phyloP scores from a whole-genome alignment of 2,113 vertebrate genomes.

The Lasiurus borealis region DNA sequence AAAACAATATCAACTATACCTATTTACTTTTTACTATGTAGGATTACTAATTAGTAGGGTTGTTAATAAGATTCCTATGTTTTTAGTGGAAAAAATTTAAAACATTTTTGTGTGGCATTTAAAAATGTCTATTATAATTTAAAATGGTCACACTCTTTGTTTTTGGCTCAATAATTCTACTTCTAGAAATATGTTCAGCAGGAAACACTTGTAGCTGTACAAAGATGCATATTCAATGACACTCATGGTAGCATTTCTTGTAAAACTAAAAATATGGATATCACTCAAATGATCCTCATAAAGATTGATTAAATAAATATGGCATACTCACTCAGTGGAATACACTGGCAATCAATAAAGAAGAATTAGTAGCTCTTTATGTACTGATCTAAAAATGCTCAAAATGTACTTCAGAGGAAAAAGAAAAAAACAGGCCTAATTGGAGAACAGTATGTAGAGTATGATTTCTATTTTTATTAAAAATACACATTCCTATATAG shows the following conservation, averaged over 20 bases:
- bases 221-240: not conserved
- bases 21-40: not conserved
- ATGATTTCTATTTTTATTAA: conserved; percentile 1
- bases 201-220: not conserved
- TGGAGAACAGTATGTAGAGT: not conserved
- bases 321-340: not conserved
- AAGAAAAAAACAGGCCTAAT: not conserved
- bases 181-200: not conserved
- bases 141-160: not conserved
- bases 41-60: not conserved
- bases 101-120: not conserved
- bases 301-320: not conserved
- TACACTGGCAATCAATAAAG: not conserved
- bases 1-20: not conserved
- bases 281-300: not conserved
- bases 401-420: conserved; percentile 17
- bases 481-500: not conserved
- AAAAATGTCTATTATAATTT: conserved; percentile 20
- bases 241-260: conserved; percentile 30
- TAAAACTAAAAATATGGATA: conserved; percentile 18
- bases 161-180: not conserved
- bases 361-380: not conserved
- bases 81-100: not conserved
- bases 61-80: not conserved
- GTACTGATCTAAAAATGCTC: not conserved